Evolutionary conservation across 2,797 vertebrate genomes (phyloP).

Genomic region (Erithacus rubecula): DNA sequence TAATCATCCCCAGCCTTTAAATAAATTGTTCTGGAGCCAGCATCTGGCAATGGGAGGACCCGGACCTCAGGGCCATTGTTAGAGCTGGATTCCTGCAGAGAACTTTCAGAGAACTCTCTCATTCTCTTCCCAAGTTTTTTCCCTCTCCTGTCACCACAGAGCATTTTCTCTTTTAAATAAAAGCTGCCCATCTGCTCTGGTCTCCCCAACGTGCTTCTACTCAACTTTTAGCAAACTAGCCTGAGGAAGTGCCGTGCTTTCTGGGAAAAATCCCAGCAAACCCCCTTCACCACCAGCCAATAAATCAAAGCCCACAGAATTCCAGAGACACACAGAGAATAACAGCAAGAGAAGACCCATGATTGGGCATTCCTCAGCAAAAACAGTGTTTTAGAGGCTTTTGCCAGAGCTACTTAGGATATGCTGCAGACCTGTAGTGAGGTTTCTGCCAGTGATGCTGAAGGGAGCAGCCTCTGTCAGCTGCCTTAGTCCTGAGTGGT

Average conservation of each 20-base stretch:
- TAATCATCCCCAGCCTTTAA: constrained; percentile 22
- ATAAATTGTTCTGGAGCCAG: constrained; percentile 6
- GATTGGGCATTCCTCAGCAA: background rate
- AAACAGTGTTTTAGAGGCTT: background rate
- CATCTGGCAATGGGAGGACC: constrained; percentile 22
- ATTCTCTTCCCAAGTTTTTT: background rate
- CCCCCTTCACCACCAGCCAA: background rate
- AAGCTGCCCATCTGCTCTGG: constrained; percentile 10
- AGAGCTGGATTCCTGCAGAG: background rate
- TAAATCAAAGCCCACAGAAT: background rate
- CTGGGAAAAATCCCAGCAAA: constrained; percentile 1
- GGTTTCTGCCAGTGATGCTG: background rate
- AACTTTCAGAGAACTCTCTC: background rate
- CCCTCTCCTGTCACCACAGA: background rate
- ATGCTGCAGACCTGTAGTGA: fast-evolving
- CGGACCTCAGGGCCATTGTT: constrained; percentile 1
- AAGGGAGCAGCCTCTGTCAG: background rate
- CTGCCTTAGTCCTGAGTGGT: background rate
- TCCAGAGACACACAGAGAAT: background rate
- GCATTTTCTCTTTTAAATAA: background rate
- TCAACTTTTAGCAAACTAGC: constrained; percentile 16
- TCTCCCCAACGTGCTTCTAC: background rate
- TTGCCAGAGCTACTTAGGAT: background rate
- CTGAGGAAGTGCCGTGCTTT: background rate
- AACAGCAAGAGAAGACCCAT: background rate